These are phyloP conservation scores for Pterocles gutturalis DNA, from an alignment of 2,113 vertebrate genomes.

Conservation along the genomic window DNA sequence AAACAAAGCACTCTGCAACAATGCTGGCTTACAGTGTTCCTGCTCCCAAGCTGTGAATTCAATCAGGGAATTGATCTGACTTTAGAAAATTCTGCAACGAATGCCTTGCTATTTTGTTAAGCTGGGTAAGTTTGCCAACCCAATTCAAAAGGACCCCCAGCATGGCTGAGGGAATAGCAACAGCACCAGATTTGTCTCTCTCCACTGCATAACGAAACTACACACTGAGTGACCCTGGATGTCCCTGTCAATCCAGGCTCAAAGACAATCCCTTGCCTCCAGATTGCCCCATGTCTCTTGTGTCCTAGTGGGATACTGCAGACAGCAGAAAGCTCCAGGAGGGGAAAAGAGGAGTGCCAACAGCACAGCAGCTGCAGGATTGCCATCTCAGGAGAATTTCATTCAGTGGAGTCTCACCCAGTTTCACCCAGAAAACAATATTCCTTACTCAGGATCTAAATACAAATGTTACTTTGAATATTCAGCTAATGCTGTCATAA, in stretches of 20 bases:
- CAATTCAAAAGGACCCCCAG: background rate
- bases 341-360: background rate
- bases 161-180: background rate
- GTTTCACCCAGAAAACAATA: background rate
- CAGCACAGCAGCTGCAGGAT: background rate
- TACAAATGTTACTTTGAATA: background rate
- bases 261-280: background rate
- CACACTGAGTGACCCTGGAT: background rate
- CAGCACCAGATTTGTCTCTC: background rate
- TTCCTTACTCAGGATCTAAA: background rate
- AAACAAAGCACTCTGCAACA: conserved; percentile 45
- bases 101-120: conserved; percentile 12
- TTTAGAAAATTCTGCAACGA: conserved; percentile 11
- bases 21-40: conserved; percentile 30
- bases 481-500: background rate
- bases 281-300: background rate
- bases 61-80: conserved; percentile 17
- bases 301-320: background rate
- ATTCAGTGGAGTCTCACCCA: background rate
- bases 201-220: background rate
- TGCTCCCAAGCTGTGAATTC: conserved; percentile 40
- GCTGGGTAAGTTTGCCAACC: background rate
- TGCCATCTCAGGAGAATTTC: background rate
- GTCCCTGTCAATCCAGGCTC: background rate
- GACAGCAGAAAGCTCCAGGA: background rate